Percentiles rank a stretch among this genome's conserved stretches.
phyloP scores from a whole-genome alignment of 2,888 invertebrate species.

The Nycteola revayana region DNA sequence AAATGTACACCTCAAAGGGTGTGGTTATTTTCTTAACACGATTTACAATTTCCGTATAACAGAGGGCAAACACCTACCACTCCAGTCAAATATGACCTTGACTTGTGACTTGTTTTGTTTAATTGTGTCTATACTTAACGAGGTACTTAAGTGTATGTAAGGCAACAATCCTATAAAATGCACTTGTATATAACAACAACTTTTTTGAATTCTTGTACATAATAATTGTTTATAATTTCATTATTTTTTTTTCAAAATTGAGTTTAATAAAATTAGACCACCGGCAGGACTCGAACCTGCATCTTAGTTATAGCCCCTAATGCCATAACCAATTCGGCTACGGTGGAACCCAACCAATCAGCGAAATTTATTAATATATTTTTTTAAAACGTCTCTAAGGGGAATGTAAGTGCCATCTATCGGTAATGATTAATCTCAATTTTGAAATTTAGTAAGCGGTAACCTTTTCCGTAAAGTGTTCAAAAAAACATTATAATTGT shows the following conservation, averaged over 20 bases:
- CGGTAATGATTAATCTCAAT: too few relatives aligned
- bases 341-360: too few relatives aligned
- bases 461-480: too few relatives aligned
- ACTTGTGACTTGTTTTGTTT: slow-evolving; percentile 18
- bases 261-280: too few relatives aligned
- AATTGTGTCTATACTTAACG: slow-evolving; percentile 16
- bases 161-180: slow-evolving; percentile 10
- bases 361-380: too few relatives aligned
- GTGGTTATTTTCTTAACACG: slow-evolving; percentile 66
- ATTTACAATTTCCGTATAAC: slow-evolving; percentile 27
- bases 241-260: slow-evolving; percentile 8
- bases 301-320: too few relatives aligned
- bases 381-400: too few relatives aligned
- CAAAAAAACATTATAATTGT: too few relatives aligned
- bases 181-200: slow-evolving; percentile 37
- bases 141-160: slow-evolving; percentile 7
- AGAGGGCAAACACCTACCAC: slow-evolving; percentile 26
- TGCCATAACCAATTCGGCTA: too few relatives aligned
- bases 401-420: too few relatives aligned
- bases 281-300: too few relatives aligned
- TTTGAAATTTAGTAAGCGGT: too few relatives aligned
- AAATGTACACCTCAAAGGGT: slow-evolving; percentile 48
- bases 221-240: slow-evolving; percentile 7
- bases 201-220: slow-evolving; percentile 5
- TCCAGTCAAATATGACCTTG: slow-evolving; percentile 10